Base-by-base conservation (phyloP, 2,113 vertebrate genomes). In the Ptychochromis oligacanthus region DNA sequence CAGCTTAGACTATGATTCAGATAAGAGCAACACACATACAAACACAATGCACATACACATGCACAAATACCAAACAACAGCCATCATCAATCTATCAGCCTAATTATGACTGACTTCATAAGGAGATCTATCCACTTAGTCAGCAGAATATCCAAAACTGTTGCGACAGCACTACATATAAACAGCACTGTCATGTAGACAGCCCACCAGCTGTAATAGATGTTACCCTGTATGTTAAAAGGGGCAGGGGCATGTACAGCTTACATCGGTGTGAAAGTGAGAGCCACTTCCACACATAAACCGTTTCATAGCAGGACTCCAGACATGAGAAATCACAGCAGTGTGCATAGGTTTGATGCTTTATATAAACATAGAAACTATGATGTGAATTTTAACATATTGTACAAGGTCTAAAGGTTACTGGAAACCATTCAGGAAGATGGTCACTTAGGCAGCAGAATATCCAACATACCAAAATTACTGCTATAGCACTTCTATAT, bases 81-180 rank as follows among this genome's bases (percentile, higher is more conserved):
- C 9, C 22, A 58, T 55, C 46, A 26, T 28, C 36, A 46, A 24
- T 67, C 22, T 28, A 65, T 80, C 15, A 75, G 52, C 58, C 24
- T 46, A 78, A 83, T 81, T 78, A 83, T 82, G 70, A 60, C 38
- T 43, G 54, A 59, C 54, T 85, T 67, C 34, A 61, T 22, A 20
- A 76, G 38, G 43, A 75, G 43, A 67, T 18, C 17, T 4, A 59
- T 1, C 43, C 43, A 75, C 60, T 85, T 76, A 24, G 36, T 52
- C 36, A 14, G 36, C 70, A 40, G 6, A 52, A 62, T 70, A 64
- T 46, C 2, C 54, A 52, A 72, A 72, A 52, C 5, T 52, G 10
- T 34, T 22, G 14, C 26, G 28, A 12, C 18, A 80, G 26, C 11
- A 34, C 1, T 65, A 18, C 52, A 60, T 57, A 14, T 13, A 52